Conservation (phyloP, 2,888 invertebrate species). For the Agrotis segetum region DNA sequence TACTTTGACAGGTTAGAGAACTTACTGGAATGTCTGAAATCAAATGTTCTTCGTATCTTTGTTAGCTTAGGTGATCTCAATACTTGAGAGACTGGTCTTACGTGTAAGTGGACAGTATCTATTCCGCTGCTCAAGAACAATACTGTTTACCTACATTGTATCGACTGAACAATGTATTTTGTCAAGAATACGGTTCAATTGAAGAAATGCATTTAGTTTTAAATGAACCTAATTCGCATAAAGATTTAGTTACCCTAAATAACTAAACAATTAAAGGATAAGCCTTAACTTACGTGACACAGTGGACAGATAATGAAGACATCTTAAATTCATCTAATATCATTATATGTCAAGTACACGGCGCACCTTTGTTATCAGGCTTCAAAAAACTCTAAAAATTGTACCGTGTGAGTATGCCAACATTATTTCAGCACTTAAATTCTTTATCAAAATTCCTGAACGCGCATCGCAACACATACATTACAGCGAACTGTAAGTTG, state of each 20-base stretch:
- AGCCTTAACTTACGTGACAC: no score
- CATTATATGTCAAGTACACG: background rate
- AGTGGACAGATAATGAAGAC: no score
- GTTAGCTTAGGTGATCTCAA: constrained; percentile 2
- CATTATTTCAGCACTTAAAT: background rate
- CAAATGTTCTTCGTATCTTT: background rate
- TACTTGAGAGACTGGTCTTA: background rate
- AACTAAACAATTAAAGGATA: no score
- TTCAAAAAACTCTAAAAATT: background rate
- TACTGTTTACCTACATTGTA: background rate
- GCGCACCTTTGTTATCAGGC: background rate
- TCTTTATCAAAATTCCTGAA: constrained; percentile 41
- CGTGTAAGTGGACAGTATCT: background rate
- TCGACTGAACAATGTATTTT: background rate
- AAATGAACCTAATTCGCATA: background rate
- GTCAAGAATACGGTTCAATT: background rate
- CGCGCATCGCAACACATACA: constrained; percentile 38
- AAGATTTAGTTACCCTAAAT: no score
- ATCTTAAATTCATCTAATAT: no score
- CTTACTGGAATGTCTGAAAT: constrained; percentile 11
- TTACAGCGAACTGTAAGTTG: constrained; percentile 55
- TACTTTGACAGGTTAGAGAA: constrained; percentile 18
- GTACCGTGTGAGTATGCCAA: background rate
- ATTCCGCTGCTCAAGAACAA: background rate
- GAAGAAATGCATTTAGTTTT: background rate